Conservation (phyloP, 2,113 vertebrate genomes). For the Cervus canadensis region DNA sequence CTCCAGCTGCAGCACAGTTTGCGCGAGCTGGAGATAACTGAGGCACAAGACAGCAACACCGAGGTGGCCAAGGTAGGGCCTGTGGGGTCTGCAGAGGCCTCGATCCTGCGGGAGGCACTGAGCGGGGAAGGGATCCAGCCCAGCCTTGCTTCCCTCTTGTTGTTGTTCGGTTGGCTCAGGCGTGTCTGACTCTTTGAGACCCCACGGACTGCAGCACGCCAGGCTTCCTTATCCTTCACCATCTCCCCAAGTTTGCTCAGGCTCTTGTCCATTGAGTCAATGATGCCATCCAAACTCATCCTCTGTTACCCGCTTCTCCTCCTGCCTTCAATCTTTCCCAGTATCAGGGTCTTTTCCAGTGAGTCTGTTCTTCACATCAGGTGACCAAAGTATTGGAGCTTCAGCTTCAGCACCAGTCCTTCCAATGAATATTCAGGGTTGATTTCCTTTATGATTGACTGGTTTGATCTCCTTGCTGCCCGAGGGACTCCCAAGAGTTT, state of each 20-base stretch:
- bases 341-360: not conserved
- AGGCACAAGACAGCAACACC: conserved; percentile 44
- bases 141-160: not conserved
- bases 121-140: not conserved
- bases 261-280: not conserved
- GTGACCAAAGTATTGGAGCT: not conserved
- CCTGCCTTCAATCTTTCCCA: not conserved
- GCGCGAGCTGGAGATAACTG: conserved; percentile 52
- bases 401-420: not conserved
- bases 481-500: not conserved
- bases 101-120: rapidly evolving
- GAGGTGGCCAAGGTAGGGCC: conserved; percentile 83
- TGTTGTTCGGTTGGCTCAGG: not conserved
- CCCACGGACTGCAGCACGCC: not conserved
- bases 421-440: not conserved
- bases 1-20: conserved; percentile 78
- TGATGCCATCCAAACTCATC: not conserved
- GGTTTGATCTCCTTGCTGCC: not conserved
- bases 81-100: too few relatives aligned
- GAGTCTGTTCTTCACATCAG: not conserved
- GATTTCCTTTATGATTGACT: not conserved
- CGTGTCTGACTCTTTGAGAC: not conserved
- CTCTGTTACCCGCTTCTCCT: not conserved
- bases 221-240: not conserved
- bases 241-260: not conserved